phyloP scores from a whole-genome alignment of 2,797 vertebrate species.

The Zalophus californianus region DNA sequence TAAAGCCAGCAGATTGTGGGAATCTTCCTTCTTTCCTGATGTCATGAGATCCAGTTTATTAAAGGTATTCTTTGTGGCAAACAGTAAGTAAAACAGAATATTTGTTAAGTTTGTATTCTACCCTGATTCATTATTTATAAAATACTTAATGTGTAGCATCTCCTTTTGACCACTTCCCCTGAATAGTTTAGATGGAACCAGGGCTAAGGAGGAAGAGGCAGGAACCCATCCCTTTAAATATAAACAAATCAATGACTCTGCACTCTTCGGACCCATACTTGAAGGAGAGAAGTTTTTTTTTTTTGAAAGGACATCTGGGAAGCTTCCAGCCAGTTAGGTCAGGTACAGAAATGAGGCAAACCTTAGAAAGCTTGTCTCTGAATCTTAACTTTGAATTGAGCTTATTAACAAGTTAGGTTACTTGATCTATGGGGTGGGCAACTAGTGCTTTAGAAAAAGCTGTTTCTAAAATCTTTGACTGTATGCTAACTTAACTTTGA shows the following conservation, averaged over 20 bases:
- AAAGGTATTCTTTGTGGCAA: conserved; percentile 69
- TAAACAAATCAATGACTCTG: conserved; percentile 49
- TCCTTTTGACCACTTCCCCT: conserved; percentile 15
- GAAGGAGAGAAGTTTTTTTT: neutral
- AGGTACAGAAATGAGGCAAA: neutral
- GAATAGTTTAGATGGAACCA: neutral
- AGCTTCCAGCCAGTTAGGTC: conserved; percentile 30
- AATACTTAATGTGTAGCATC: neutral
- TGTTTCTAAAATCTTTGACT: conserved; percentile 8
- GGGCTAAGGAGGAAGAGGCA: conserved; percentile 4
- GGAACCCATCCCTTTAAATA: conserved; percentile 53
- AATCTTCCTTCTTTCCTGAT: conserved; percentile 64
- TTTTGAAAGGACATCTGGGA: neutral
- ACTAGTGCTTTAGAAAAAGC: conserved; percentile 35
- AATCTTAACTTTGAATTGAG: conserved; percentile 54
- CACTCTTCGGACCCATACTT: conserved; percentile 19
- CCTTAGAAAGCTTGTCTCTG: conserved; percentile 43
- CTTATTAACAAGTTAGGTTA: neutral
- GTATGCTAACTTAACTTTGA: neutral
- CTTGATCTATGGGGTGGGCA: neutral
- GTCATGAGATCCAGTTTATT: conserved; percentile 70
- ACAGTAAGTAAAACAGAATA: conserved; percentile 65
- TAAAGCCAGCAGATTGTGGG: conserved; percentile 49
- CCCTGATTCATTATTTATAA: conserved; percentile 10
- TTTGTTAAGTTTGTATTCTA: conserved; percentile 28